Percentiles rank a stretch among this genome's conserved stretches.
phyloP scores from a whole-genome alignment of 2,888 invertebrate species.

The Tipula helvola region DNA sequence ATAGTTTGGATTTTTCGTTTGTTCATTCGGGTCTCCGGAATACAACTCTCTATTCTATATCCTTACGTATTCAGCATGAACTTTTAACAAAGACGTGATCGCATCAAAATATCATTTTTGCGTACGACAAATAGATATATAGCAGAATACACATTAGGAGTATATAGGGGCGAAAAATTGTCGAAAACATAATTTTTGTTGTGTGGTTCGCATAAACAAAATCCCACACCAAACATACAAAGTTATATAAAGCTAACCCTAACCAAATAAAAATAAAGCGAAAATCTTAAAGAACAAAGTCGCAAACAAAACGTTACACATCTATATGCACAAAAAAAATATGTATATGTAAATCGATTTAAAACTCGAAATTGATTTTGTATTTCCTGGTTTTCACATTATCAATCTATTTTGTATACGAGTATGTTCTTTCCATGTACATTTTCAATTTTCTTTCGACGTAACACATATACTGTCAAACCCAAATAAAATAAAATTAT shows the following conservation, averaged over 20 bases:
- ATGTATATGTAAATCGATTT: background rate
- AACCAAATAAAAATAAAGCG: background rate
- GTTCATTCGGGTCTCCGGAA: background rate
- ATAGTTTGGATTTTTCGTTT: background rate
- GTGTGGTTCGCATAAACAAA: background rate
- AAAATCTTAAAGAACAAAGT: background rate
- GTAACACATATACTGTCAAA: background rate
- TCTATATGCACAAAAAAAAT: background rate
- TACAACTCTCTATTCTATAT: background rate
- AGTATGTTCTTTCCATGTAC: background rate
- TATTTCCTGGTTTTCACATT: background rate
- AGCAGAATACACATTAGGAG: background rate
- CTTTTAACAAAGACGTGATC: background rate
- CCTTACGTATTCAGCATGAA: background rate
- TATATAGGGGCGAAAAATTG: background rate
- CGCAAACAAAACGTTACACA: background rate
- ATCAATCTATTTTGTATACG: background rate
- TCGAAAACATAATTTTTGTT: background rate
- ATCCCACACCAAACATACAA: background rate
- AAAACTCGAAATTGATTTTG: background rate
- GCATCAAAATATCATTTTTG: background rate
- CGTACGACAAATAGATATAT: background rate
- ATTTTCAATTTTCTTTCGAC: background rate
- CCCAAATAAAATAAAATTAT: background rate
- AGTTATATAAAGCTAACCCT: background rate